Percentiles rank a stretch among this genome's conserved stretches.
Evolutionary conservation across 2,113 vertebrate genomes (phyloP).

Genomic region (Trogon melanurus): DNA sequence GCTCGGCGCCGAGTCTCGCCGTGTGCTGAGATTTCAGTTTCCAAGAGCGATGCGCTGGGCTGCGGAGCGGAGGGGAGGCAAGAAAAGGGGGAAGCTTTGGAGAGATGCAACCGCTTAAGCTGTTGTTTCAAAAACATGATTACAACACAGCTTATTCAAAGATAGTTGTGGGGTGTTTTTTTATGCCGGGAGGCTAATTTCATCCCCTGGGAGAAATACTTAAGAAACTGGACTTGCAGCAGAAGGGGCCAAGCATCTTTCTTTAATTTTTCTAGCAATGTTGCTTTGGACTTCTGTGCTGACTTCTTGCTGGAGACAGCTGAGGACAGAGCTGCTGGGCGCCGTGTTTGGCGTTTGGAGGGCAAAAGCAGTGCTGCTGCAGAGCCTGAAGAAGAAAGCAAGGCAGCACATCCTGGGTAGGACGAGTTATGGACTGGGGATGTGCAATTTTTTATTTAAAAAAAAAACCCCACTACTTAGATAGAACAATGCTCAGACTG

Average conservation of each 20-base stretch:
- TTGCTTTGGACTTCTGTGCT: not conserved
- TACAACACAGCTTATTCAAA: constrained; percentile 9
- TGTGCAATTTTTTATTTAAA: not conserved
- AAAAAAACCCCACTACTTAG: not conserved
- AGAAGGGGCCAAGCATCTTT: not conserved
- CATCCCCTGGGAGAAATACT: not conserved
- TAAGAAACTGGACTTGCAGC: not conserved
- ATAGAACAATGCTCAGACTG: not conserved
- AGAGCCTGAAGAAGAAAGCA: not conserved
- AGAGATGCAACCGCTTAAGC: not conserved
- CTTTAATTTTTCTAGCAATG: not conserved
- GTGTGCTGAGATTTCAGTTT: not conserved
- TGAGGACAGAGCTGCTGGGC: not conserved
- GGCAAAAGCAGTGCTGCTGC: not conserved
- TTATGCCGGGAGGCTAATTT: not conserved
- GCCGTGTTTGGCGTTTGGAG: not conserved
- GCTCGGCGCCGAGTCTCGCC: not conserved
- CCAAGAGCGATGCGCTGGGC: not conserved
- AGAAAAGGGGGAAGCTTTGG: not conserved
- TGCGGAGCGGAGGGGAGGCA: not conserved
- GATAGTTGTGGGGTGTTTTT: not conserved
- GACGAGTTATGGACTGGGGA: not conserved
- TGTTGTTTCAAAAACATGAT: not conserved
- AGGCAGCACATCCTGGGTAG: not conserved
- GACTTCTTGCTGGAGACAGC: not conserved